Percentiles rank a stretch among this genome's conserved stretches.
phyloP scores from a whole-genome alignment of 2,797 vertebrate genomes.

The Crocodylus rhombifer region DNA sequence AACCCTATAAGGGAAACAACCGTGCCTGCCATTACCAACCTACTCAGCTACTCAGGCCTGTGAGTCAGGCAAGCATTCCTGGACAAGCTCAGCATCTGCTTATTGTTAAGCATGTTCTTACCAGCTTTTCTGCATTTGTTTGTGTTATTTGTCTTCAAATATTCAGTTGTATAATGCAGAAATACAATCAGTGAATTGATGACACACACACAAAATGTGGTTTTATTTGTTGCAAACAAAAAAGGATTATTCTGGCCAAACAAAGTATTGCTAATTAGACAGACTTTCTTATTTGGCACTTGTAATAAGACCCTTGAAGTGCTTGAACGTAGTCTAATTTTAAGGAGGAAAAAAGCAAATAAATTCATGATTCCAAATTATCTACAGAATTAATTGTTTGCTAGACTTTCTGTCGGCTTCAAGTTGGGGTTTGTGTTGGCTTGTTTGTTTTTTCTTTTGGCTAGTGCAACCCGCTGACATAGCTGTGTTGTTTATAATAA shows the following conservation, averaged over 20 bases:
- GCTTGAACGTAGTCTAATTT: constrained; percentile 1
- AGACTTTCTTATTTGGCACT: constrained; percentile 24
- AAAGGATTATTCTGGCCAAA: constrained; percentile 43
- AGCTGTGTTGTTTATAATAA: neutral
- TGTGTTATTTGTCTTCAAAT: neutral
- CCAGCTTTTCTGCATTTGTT: too few relatives aligned
- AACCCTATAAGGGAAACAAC: neutral
- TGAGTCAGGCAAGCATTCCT: neutral
- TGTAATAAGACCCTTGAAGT: constrained; percentile 42
- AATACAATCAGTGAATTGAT: neutral
- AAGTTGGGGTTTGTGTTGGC: neutral
- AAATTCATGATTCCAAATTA: constrained; percentile 30
- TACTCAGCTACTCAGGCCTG: neutral
- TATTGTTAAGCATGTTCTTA: neutral
- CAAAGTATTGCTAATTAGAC: constrained; percentile 45
- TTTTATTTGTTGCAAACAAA: constrained; percentile 35
- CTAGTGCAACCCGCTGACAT: neutral
- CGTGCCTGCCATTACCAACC: neutral
- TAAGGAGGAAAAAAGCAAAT: constrained; percentile 50
- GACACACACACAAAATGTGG: neutral
- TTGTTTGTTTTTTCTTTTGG: neutral
- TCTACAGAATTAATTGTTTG: constrained; percentile 18
- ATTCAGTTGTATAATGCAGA: neutral
- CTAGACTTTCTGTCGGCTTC: neutral
- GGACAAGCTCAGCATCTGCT: neutral